A percentile compares a stretch with the other conserved stretches of the same genome.
These are phyloP conservation scores for Actias luna DNA, from an alignment of 2,888 invertebrate genomes.

Conservation along the genomic window DNA sequence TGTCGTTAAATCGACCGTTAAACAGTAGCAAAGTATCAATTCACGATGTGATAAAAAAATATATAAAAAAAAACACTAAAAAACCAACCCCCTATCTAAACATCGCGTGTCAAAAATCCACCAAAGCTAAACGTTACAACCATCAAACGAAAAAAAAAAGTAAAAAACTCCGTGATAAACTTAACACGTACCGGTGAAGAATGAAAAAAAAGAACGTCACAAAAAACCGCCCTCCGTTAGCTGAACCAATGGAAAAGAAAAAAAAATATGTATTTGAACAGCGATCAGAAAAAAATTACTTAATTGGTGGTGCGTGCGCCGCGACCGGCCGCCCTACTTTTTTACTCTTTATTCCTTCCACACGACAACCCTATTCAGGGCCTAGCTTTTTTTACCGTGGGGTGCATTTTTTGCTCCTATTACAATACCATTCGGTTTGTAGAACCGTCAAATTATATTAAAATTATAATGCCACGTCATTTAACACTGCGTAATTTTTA, in stretches of 20 bases:
- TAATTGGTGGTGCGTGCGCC: constrained; percentile 76
- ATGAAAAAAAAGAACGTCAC: constrained; percentile 39
- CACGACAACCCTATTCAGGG: constrained; percentile 39
- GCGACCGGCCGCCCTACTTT: constrained; percentile 68
- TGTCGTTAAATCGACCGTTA: constrained; percentile 58
- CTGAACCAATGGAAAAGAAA: constrained; percentile 66
- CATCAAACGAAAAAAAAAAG: constrained; percentile 29
- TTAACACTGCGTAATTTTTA: constrained; percentile 52
- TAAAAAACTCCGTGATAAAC: constrained; percentile 54
- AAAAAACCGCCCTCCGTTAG: constrained; percentile 68
- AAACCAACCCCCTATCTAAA: constrained; percentile 48
- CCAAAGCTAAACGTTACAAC: constrained; percentile 47
- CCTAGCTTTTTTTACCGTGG: constrained; percentile 43
- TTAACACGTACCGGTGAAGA: constrained; percentile 53
- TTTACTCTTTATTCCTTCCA: constrained; percentile 46
- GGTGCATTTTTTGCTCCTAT: constrained; percentile 74
- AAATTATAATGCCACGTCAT: constrained; percentile 55
- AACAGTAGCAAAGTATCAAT: constrained; percentile 65
- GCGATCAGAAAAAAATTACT: constrained; percentile 59
- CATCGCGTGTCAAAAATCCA: constrained; percentile 64
- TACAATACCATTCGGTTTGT: constrained; percentile 40
- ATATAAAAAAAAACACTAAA: constrained; percentile 38
- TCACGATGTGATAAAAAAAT: constrained; percentile 37
- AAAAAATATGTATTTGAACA: constrained; percentile 55
- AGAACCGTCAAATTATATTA: constrained; percentile 59